phyloP scores from a whole-genome alignment of 92 coral and sea anemone species.

The Parazoanthus darwini region DNA sequence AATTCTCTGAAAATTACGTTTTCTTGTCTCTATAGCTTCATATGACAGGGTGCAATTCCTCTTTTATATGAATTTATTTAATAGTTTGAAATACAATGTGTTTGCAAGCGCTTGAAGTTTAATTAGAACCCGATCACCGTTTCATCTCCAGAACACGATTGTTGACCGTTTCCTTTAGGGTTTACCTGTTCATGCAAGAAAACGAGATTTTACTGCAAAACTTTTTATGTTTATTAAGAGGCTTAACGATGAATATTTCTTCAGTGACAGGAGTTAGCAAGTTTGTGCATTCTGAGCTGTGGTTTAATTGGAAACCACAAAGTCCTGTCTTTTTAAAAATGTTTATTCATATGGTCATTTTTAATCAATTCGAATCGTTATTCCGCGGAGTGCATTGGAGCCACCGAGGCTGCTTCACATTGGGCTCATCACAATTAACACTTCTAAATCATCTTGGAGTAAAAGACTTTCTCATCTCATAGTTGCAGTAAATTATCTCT shows the following conservation, averaged over 20 bases:
- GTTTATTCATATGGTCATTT: constrained; percentile 19
- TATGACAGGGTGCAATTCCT: background rate
- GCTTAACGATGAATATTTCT: background rate
- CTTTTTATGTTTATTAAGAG: background rate
- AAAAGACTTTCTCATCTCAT: background rate
- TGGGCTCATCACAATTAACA: background rate
- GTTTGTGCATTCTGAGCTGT: background rate
- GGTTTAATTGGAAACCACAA: constrained; percentile 36
- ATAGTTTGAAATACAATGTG: constrained; percentile 3
- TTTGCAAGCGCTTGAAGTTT: constrained; percentile 39
- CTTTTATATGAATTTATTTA: background rate
- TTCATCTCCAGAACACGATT: background rate
- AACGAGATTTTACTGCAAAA: background rate
- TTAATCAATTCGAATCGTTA: constrained; percentile 14
- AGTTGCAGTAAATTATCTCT: background rate
- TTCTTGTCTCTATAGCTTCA: background rate
- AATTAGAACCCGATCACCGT: constrained; percentile 24
- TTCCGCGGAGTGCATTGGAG: background rate
- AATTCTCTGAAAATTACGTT: background rate
- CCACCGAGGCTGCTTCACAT: background rate
- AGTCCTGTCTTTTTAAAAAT: background rate
- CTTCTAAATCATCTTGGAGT: background rate
- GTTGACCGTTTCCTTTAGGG: background rate
- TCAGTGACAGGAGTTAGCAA: background rate
- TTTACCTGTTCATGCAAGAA: background rate